Conservation (phyloP, 2,888 invertebrate species). For the Rotaria magnacalcarata region DNA sequence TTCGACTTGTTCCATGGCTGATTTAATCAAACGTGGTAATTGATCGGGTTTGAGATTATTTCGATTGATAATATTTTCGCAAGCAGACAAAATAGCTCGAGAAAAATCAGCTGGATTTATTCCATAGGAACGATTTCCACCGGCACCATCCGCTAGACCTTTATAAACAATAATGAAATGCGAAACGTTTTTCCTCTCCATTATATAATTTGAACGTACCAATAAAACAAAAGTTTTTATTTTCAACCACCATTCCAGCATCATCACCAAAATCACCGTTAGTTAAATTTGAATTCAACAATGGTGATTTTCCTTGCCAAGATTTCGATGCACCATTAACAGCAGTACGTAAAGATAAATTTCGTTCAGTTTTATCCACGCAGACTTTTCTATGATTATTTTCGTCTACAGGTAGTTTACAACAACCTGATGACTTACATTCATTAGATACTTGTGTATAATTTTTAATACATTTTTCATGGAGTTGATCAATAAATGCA, state of each 20-base stretch:
- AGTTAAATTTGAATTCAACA: slow-evolving; percentile 21
- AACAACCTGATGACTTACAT: not conserved
- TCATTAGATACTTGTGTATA: not conserved
- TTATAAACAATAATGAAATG: not conserved
- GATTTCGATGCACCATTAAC: slow-evolving; percentile 44
- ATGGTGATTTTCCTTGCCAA: slow-evolving; percentile 26
- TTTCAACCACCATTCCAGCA: slow-evolving; percentile 42
- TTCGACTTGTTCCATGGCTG: slow-evolving; percentile 39
- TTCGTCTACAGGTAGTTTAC: not conserved
- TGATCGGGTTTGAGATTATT: slow-evolving; percentile 35
- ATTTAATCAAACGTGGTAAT: slow-evolving; percentile 30
- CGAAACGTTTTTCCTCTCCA: too few relatives aligned
- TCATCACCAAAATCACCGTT: slow-evolving; percentile 46
- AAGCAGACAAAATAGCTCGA: slow-evolving; percentile 37
- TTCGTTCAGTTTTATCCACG: not conserved
- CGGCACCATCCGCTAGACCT: slow-evolving; percentile 45
- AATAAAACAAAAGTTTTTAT: slow-evolving; percentile 39
- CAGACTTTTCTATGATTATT: not conserved
- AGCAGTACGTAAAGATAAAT: slow-evolving; percentile 38
- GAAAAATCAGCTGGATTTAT: slow-evolving; percentile 44
- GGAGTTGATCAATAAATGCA: not conserved
- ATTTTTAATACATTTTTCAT: not conserved
- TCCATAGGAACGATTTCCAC: slow-evolving; percentile 44
- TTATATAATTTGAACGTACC: not conserved
- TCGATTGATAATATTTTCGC: slow-evolving; percentile 27